Conservation (phyloP, 1,140 invertebrate genomes). For the Homarus americanus region DNA sequence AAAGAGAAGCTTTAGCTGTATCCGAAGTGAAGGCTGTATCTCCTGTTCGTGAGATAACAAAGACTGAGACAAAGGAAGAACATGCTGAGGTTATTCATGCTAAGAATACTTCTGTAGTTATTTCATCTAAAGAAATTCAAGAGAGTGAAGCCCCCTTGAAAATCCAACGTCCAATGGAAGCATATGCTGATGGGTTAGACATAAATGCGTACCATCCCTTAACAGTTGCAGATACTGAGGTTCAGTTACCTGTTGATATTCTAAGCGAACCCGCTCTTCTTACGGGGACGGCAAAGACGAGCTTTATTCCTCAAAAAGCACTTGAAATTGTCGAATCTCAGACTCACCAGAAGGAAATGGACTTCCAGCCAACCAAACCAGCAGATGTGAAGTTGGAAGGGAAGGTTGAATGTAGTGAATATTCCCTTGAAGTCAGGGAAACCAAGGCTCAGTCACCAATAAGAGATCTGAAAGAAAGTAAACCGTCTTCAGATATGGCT, state of each 20-base stretch:
- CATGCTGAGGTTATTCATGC: constrained; percentile 61
- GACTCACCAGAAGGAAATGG: constrained; percentile 70
- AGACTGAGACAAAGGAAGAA: constrained; percentile 27
- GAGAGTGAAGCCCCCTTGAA: constrained; percentile 62
- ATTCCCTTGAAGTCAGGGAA: constrained; percentile 68
- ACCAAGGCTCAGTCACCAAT: constrained; percentile 67
- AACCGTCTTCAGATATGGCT: constrained; percentile 61
- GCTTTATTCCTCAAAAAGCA: constrained; percentile 68
- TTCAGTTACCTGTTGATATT: constrained; percentile 52
- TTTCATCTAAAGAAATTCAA: constrained; percentile 54
- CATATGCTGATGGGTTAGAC: constrained; percentile 34
- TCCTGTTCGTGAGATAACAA: constrained; percentile 53
- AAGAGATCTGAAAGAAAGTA: constrained; percentile 54
- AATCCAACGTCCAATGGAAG: constrained; percentile 31
- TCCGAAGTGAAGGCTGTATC: constrained; percentile 58
- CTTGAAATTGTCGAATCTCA: constrained; percentile 68
- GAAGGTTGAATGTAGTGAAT: constrained; percentile 61
- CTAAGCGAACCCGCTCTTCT: constrained; percentile 20
- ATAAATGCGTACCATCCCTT: constrained; percentile 41
- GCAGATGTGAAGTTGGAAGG: constrained; percentile 54
- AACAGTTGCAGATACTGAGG: constrained; percentile 54
- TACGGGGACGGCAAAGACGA: constrained; percentile 54
- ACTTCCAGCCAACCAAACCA: constrained; percentile 60
- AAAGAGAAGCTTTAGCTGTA: constrained; percentile 51
- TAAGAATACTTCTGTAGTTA: constrained; percentile 53